These are phyloP conservation scores for Spheniscus humboldti DNA, from an alignment of 2,797 vertebrate genomes.

Conservation along the genomic window DNA sequence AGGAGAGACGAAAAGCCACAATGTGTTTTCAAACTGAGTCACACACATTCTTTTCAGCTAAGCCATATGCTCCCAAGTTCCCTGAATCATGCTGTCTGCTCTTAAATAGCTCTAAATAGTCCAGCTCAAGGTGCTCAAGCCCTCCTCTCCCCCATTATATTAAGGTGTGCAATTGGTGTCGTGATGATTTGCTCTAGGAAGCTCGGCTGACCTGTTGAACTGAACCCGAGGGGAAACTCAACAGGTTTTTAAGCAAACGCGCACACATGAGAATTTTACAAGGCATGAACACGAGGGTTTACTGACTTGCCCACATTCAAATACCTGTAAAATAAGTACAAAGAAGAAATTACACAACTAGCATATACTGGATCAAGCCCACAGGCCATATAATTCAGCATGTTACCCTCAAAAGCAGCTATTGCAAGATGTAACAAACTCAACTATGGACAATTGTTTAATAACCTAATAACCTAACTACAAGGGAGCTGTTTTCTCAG, in stretches of 20 bases:
- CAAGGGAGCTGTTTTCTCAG: background rate
- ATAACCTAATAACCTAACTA: background rate
- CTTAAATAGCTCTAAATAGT: background rate
- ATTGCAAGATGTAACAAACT: background rate
- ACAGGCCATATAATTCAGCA: background rate
- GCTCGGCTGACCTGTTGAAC: background rate
- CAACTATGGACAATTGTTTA: background rate
- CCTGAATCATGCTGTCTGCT: background rate
- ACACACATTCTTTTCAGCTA: constrained; percentile 35
- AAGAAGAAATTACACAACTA: background rate
- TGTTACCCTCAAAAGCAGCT: background rate
- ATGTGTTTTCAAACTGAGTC: constrained; percentile 32
- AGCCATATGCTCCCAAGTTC: background rate
- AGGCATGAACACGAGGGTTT: background rate
- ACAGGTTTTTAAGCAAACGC: background rate
- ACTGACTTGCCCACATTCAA: background rate
- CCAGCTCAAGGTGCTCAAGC: background rate
- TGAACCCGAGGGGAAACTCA: background rate
- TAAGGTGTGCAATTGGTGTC: background rate
- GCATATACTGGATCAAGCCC: background rate
- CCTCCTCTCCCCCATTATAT: background rate
- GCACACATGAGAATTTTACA: background rate
- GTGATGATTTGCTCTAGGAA: background rate
- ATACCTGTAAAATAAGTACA: background rate
- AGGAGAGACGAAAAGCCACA: background rate